A percentile compares a stretch with the other conserved stretches of the same genome.
Evolutionary conservation across 2,888 invertebrate genomes (phyloP).

Genomic region (Drosophila falleni): DNA sequence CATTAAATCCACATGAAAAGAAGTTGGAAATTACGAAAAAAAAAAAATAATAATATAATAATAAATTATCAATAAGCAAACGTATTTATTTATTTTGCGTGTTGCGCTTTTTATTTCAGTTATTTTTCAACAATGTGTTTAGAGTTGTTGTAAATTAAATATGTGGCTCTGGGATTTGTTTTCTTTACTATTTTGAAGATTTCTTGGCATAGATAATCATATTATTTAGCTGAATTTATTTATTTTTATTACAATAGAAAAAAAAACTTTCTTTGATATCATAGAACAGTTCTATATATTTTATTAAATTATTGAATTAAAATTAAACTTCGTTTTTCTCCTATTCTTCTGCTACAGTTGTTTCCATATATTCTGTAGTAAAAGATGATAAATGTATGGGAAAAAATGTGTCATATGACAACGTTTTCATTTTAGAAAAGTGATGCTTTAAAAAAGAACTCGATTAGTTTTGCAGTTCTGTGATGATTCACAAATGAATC

Average conservation of each 20-base stretch:
- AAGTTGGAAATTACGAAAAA: neutral
- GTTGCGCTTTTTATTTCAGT: neutral
- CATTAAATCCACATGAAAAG: conserved; percentile 8
- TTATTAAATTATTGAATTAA: neutral
- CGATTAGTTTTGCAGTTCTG: conserved; percentile 4
- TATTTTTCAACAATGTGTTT: neutral
- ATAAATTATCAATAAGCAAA: neutral
- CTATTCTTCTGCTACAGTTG: neutral
- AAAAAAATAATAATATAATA: neutral
- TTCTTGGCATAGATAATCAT: too few species aligned
- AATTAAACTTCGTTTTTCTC: neutral
- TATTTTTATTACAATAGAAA: too few species aligned
- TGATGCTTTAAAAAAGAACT: neutral
- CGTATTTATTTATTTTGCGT: neutral
- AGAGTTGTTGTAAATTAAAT: too few species aligned
- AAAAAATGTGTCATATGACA: conserved; percentile 4
- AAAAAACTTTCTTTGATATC: too few species aligned
- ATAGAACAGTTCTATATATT: too few species aligned
- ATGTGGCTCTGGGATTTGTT: too few species aligned
- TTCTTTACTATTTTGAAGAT: too few species aligned
- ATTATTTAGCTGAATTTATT: too few species aligned
- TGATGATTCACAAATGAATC: conserved; percentile 24
- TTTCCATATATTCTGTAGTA: neutral
- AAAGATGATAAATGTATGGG: neutral
- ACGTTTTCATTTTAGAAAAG: neutral